phyloP scores from a whole-genome alignment of 2,113 vertebrate species.

The Pterocles orientalis region DNA sequence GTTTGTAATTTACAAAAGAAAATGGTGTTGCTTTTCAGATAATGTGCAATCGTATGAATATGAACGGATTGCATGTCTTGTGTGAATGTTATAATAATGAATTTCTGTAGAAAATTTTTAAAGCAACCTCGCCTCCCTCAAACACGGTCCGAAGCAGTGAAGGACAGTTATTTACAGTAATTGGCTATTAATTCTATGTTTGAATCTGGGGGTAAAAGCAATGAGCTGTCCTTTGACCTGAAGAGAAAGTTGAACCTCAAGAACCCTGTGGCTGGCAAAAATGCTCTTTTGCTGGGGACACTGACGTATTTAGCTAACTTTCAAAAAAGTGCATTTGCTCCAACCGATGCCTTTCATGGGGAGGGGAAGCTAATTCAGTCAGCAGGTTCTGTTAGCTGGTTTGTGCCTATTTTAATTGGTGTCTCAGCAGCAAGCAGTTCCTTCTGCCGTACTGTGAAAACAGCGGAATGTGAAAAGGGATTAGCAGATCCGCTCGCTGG shows the following conservation, averaged over 20 bases:
- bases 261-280: background rate
- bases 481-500: background rate
- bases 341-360: background rate
- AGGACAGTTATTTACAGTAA: background rate
- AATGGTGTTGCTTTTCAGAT: background rate
- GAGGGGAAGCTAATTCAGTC: background rate
- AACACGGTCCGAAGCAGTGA: background rate
- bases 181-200: background rate
- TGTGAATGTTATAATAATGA: background rate
- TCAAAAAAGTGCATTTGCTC: background rate
- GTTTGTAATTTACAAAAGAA: background rate
- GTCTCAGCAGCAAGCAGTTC: background rate
- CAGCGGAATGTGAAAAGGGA: background rate
- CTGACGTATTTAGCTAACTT: background rate
- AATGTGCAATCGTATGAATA: accelerated
- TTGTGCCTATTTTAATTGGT: background rate
- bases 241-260: background rate
- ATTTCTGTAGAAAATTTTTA: background rate
- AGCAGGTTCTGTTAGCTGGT: background rate
- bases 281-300: background rate
- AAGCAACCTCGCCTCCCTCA: background rate
- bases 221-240: background rate
- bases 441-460: background rate
- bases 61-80: background rate
- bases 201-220: background rate